Evolutionary conservation across 2,797 vertebrate genomes (phyloP).

Genomic region (Argya squamiceps): DNA sequence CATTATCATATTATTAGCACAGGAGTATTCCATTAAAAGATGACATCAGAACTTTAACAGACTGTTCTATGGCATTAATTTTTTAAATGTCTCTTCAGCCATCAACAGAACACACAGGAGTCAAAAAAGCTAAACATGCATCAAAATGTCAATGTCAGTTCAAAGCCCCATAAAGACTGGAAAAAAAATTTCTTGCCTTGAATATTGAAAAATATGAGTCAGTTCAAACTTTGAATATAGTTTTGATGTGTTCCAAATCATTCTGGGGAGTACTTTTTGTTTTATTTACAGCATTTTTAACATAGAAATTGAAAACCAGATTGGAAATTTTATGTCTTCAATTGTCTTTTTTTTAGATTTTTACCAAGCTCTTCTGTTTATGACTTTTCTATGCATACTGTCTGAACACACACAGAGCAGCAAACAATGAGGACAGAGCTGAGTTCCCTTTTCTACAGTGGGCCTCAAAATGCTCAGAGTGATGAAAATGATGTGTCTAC

Average conservation of each 20-base stretch:
- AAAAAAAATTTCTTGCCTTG: background rate
- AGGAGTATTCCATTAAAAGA: background rate
- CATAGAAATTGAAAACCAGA: background rate
- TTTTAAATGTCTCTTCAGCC: background rate
- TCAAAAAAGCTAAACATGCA: background rate
- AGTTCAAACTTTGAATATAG: background rate
- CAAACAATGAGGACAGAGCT: background rate
- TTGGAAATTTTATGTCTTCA: background rate
- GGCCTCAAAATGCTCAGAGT: background rate
- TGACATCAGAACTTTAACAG: background rate
- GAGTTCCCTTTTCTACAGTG: background rate
- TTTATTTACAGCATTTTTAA: background rate
- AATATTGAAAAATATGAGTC: background rate
- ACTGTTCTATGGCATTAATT: background rate
- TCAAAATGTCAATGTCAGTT: constrained; percentile 23
- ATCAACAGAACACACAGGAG: background rate
- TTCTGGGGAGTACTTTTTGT: background rate
- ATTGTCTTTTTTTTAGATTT: background rate
- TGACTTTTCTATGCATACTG: background rate
- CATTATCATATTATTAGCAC: background rate
- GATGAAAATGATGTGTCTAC: background rate
- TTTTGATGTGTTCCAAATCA: background rate
- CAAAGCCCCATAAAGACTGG: background rate
- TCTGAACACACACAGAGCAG: background rate
- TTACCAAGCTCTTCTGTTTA: background rate